phyloP scores from a whole-genome alignment of 2,113 vertebrate species.

The Nipponia nippon region DNA sequence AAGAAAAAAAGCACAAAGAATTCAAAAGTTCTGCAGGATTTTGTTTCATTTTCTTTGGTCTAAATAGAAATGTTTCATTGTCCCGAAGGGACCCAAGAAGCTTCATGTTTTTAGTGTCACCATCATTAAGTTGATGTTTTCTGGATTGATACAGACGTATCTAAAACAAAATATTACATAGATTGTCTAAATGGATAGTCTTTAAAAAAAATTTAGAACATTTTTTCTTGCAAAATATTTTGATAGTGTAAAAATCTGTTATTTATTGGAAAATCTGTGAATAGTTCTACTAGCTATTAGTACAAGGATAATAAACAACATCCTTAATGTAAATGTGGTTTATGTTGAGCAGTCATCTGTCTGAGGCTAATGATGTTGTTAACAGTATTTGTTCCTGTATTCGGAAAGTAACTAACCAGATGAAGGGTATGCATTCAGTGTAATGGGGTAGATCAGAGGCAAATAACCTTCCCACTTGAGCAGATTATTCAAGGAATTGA shows the following conservation, averaged over 20 bases:
- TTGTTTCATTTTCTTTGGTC: not conserved
- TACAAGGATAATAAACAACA: not conserved
- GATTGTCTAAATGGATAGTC: not conserved
- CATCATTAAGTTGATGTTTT: not conserved
- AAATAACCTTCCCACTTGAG: not conserved
- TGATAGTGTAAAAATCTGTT: not conserved
- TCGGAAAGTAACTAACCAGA: slow-evolving; percentile 1
- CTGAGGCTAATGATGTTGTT: not conserved
- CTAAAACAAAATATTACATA: not conserved
- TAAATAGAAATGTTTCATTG: not conserved
- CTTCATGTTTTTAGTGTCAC: not conserved
- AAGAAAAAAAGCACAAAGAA: not conserved
- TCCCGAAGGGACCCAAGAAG: not conserved
- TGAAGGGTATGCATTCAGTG: not conserved
- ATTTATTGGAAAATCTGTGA: not conserved
- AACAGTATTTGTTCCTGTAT: not conserved
- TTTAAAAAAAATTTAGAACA: not conserved
- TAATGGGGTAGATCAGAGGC: not conserved
- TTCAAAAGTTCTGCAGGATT: not conserved
- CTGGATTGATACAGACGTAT: not conserved
- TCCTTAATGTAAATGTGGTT: not conserved
- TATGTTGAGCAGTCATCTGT: not conserved
- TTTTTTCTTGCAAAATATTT: not conserved
- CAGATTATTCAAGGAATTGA: not conserved
- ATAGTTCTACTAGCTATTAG: not conserved